Evolutionary conservation across 2,797 vertebrate species (phyloP), one percentile per base, ranked within the genome.

Genomic region (Myripristis jacobus): DNA sequence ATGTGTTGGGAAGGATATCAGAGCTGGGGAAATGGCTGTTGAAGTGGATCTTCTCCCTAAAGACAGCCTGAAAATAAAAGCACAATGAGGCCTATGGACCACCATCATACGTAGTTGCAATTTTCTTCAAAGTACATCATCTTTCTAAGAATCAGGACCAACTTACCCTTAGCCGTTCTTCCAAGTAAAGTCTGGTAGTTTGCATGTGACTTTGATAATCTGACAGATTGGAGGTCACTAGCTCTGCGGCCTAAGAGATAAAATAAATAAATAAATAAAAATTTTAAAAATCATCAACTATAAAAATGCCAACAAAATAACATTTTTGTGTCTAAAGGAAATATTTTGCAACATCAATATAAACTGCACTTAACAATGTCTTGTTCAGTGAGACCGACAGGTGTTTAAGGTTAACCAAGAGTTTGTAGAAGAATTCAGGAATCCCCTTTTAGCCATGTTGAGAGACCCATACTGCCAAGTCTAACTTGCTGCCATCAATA

Each of bases 1-100:
- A 96, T 10, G 97, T 99, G 88, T 99, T 99, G 21, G 97, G 95
- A 53, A 99, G 96, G 41, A 89, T 80, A 27, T 93, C 93, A 0
- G 94, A 89, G 36, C 94, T 95, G 0, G 85, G 87, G 63, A 95
- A 97, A 63, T 70, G 93, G 83, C 94, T 96, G 89, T 97, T 99
- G 84, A 98, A 87, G 69, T 48, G 87, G 83, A 98, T 82, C 84
- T 88, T 94, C 74, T 95, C 91, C 71, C 92, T 94, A 83, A 99
- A 99, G 11, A 89, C 87, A 21, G 81, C 88, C 98, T 99, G 81
- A 85, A 74, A 73, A 36, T 10, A 5, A 47, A 69, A 43, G n/a
- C n/a, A n/a, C n/a, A n/a, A n/a, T n/a, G n/a, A n/a, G n/a, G n/a
- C n/a, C n/a, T n/a, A n/a, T n/a, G n/a, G n/a, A n/a, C n/a, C n/a